A percentile compares a stretch with the other conserved stretches of the same genome.
Evolutionary conservation across 2,888 invertebrate genomes (phyloP).

Genomic region (Fragum whitleyi): DNA sequence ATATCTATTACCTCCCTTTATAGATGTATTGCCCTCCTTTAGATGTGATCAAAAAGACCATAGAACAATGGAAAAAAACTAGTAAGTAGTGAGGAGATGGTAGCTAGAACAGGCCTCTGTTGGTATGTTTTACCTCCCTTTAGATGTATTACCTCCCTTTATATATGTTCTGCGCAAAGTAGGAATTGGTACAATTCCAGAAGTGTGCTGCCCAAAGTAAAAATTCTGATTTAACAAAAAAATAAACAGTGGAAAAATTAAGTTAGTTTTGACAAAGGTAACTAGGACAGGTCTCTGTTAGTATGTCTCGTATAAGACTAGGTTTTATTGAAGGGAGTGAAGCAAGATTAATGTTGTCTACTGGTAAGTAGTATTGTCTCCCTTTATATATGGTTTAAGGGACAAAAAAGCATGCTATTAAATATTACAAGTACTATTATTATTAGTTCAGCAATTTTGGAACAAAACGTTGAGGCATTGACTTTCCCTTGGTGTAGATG

Average conservation of each 20-base stretch:
- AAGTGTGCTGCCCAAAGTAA: too few relatives aligned
- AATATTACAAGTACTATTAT: too few relatives aligned
- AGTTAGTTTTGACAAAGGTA: conserved; percentile 72
- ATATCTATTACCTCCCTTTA: conserved; percentile 6
- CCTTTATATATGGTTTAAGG: conserved; percentile 83
- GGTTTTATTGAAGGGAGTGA: too few relatives aligned
- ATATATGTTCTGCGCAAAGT: conserved; percentile 47
- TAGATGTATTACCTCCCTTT: conserved; percentile 3
- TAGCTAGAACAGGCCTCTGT: conserved; percentile 68
- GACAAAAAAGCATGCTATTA: conserved; percentile 84
- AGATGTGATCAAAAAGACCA: conserved; percentile 83
- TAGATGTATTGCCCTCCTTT: conserved; percentile 59
- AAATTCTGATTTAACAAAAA: conserved; percentile 84
- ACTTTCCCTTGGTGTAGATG: too few relatives aligned
- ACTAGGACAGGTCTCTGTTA: conserved; percentile 69
- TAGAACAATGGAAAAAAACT: conserved; percentile 85
- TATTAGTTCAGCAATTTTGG: too few relatives aligned
- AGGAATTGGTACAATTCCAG: too few relatives aligned
- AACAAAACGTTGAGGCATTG: too few relatives aligned
- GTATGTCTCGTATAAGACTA: too few relatives aligned
- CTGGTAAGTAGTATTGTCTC: conserved; percentile 37
- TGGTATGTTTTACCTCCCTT: conserved; percentile 55
- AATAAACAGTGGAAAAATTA: conserved; percentile 85
- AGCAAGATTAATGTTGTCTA: too few relatives aligned
- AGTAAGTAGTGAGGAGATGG: conserved; percentile 71